Evolutionary conservation across 2,888 invertebrate species (phyloP).

Genomic region (Elmis aenea): DNA sequence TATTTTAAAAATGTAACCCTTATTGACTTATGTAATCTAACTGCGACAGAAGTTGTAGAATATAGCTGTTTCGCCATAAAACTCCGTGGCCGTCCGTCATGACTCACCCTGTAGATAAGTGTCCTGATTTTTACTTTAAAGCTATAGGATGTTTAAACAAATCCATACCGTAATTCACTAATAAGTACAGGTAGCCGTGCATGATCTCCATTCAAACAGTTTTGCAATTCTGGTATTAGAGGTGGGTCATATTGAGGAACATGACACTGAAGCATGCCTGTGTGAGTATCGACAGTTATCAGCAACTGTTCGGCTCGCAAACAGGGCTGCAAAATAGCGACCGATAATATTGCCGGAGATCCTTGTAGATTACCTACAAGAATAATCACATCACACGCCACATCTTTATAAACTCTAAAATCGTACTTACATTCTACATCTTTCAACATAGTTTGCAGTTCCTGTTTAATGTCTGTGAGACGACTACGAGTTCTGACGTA

Average conservation of each 20-base stretch:
- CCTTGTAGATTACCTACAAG: slow-evolving; percentile 76
- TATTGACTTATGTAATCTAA: too few relatives aligned
- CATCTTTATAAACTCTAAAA: neutral
- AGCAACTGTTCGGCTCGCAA: slow-evolving; percentile 87
- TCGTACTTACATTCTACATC: slow-evolving; percentile 62
- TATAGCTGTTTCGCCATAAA: too few relatives aligned
- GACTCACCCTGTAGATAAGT: too few relatives aligned
- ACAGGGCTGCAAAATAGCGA: slow-evolving; percentile 85
- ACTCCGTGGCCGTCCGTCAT: too few relatives aligned
- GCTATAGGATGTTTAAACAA: slow-evolving; percentile 7
- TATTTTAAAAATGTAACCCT: too few relatives aligned
- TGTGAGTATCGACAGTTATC: slow-evolving; percentile 91
- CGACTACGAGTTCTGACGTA: slow-evolving; percentile 86
- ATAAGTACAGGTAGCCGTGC: slow-evolving; percentile 61
- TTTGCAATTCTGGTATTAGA: slow-evolving; percentile 74
- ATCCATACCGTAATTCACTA: slow-evolving; percentile 54
- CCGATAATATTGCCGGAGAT: slow-evolving; percentile 87
- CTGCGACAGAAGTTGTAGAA: too few relatives aligned
- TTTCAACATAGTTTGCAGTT: slow-evolving; percentile 65
- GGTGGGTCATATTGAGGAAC: slow-evolving; percentile 88
- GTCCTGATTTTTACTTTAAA: too few relatives aligned
- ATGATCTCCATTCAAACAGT: slow-evolving; percentile 71
- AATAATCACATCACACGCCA: slow-evolving; percentile 6
- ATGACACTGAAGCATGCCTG: slow-evolving; percentile 86
- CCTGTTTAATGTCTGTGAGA: slow-evolving; percentile 74